A percentile compares a stretch with the other conserved stretches of the same genome.
These are phyloP conservation scores for Antedon mediterranea DNA, from an alignment of 53 echinoderm and acorn worm genomes.

Conservation along the genomic window DNA sequence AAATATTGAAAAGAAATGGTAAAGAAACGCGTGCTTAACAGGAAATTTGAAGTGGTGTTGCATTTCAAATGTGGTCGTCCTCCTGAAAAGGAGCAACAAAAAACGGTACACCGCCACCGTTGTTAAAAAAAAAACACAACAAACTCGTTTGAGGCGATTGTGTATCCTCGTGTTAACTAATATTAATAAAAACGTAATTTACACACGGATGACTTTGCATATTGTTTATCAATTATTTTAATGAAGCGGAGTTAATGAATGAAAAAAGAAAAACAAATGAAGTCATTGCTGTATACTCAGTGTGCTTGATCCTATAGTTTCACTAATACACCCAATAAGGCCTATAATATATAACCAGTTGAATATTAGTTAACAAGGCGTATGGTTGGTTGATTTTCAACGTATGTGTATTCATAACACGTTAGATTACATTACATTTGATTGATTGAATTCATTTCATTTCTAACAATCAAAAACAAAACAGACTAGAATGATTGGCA, in stretches of 20 bases:
- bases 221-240: background rate
- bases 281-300: background rate
- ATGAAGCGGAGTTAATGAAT: background rate
- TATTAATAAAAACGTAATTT: background rate
- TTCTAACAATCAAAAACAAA: background rate
- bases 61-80: no score
- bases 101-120: background rate
- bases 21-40: background rate
- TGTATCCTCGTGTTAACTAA: no score
- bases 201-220: background rate
- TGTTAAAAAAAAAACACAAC: background rate
- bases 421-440: slow-evolving; percentile 1
- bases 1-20: background rate
- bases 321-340: background rate
- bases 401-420: background rate
- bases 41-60: background rate
- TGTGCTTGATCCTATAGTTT: background rate
- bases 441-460: background rate
- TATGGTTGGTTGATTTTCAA: background rate
- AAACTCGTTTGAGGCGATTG: no score
- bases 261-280: background rate
- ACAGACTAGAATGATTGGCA: background rate
- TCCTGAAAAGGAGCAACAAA: no score
- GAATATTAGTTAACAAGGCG: background rate
- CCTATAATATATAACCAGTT: background rate